Evolutionary conservation across 2,797 vertebrate species (phyloP).

Genomic region (Lepidocolaptes lacrymiger): DNA sequence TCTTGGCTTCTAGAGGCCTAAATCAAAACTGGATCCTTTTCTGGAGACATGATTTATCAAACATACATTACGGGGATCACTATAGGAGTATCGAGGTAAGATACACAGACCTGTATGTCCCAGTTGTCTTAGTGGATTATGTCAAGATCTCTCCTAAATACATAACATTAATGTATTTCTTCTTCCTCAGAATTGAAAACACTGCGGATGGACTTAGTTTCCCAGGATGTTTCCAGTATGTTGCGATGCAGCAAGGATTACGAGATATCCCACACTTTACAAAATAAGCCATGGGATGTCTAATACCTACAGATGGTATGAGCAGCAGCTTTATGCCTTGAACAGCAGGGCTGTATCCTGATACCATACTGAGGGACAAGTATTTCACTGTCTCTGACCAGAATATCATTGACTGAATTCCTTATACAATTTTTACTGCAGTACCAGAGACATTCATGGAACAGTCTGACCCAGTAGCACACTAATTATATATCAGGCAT

Average conservation of each 20-base stretch:
- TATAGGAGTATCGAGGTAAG: fast-evolving
- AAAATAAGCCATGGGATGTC: neutral
- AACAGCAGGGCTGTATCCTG: neutral
- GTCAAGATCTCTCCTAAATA: neutral
- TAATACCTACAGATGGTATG: neutral
- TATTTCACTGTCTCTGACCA: neutral
- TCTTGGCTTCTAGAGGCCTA: neutral
- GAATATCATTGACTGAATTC: neutral
- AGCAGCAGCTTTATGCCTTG: neutral
- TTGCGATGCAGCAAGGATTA: neutral
- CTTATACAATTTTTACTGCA: neutral
- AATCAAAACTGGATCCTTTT: neutral
- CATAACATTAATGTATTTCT: neutral
- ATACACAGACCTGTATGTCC: neutral
- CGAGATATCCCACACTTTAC: neutral
- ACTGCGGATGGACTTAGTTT: neutral
- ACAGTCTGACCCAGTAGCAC: neutral
- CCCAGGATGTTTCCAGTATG: fast-evolving
- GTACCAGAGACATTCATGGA: neutral
- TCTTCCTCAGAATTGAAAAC: neutral
- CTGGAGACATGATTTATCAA: neutral
- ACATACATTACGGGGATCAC: neutral
- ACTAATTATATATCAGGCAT: neutral
- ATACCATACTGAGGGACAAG: neutral
- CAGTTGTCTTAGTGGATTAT: fast-evolving